A percentile compares a stretch with the other conserved stretches of the same genome.
phyloP scores from a whole-genome alignment of 2,888 invertebrate species.

The Schrankia costaestrigalis region DNA sequence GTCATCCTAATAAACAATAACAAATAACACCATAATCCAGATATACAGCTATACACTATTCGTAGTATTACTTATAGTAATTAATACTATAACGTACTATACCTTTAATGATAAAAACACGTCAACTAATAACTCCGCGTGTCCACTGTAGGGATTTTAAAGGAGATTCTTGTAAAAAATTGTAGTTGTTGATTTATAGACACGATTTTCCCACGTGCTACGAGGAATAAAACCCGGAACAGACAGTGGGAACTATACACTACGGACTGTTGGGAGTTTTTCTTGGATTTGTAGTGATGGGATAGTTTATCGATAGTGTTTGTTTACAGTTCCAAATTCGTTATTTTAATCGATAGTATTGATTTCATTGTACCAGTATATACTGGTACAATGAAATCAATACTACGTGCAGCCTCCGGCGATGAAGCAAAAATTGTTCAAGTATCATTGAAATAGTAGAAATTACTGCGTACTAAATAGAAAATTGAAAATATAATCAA shows the following conservation, averaged over 20 bases:
- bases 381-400: too few species aligned
- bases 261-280: constrained; percentile 48
- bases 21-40: too few species aligned
- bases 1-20: background rate
- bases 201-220: constrained; percentile 75
- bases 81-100: constrained; percentile 20
- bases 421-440: too few species aligned
- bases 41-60: background rate
- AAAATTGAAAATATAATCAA: too few species aligned
- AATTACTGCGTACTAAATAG: too few species aligned
- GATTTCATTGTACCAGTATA: too few species aligned
- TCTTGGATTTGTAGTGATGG: constrained; percentile 42
- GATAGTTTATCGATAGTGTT: too few species aligned
- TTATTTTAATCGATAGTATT: too few species aligned
- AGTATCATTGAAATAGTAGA: too few species aligned
- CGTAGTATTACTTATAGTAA: constrained; percentile 10
- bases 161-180: constrained; percentile 42
- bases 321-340: too few species aligned
- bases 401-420: too few species aligned
- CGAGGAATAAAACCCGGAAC: constrained; percentile 75
- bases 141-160: constrained; percentile 28
- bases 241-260: constrained; percentile 60
- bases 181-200: constrained; percentile 60
- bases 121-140: constrained; percentile 33
- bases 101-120: constrained; percentile 20